Evolutionary conservation across 35 echinoderm and acorn worm species (phyloP), one percentile per base, ranked within the genome.

Genomic region (Lytechinus variegatus): DNA sequence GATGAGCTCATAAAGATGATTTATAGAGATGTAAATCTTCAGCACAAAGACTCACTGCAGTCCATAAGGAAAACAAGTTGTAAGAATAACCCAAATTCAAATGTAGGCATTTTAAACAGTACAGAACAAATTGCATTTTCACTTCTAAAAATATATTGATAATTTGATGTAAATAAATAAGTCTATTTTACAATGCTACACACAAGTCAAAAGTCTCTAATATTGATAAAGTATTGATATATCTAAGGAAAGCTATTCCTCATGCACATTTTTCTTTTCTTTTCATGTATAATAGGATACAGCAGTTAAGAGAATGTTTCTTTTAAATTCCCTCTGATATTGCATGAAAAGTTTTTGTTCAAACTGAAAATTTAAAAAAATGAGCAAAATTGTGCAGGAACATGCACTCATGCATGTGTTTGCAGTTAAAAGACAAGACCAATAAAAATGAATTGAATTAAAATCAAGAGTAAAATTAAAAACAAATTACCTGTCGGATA

Each of bases 111-210:
- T 9, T 58, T 79, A 24, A 6, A 79, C 16, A 79, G 16, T 79
- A 19, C 19, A 79, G n/a, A 79, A 6, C 61, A 27, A 79, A 79
- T 79, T 19, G n/a, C 66, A 4, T 24, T 7, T 16, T 79, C n/a
- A 79, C 66, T 21, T 79, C 66, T 79, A 79, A 79, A 79, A 79
- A 79, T 79, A 79, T 79, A 79, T 79, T 58, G 16, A 24, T 79
- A 79, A n/a, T 79, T 79, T 24, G 21, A 79, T 79, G 66, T 79
- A n/a, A 79, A 79, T 79, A 79, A 79, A 79, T 79, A 79, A 79
- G 4, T 79, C 21, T n/a, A 79, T n/a, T 79, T 16, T 79, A 79
- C 66, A 79, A 79, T 79, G 19, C 19, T 79, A 79, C 66, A 79
- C 66, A 79, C 66, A 79, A 79, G 21, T 79, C 4, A 79, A 79